phyloP scores from a whole-genome alignment of 1,140 invertebrate genomes.

The Bombyx mori region DNA sequence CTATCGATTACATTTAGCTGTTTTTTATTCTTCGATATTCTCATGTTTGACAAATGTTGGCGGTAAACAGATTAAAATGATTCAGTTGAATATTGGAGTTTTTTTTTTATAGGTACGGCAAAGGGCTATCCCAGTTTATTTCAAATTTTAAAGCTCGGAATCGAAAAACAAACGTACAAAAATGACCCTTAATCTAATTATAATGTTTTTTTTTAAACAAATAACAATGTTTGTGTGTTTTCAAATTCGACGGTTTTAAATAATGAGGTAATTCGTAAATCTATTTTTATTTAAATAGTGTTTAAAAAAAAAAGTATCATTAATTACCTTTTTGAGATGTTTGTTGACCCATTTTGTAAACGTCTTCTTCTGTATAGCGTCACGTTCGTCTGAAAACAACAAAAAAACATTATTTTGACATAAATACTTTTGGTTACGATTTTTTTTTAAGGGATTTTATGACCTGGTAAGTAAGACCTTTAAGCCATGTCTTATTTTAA shows the following conservation, averaged over 20 bases:
- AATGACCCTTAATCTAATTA: too few species aligned
- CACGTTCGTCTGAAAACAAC: constrained; percentile 90
- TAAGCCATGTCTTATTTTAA: neutral
- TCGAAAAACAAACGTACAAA: too few species aligned
- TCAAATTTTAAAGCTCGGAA: too few species aligned
- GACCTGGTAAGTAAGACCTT: too few species aligned
- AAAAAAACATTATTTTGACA: constrained; percentile 8
- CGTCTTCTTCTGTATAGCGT: constrained; percentile 99
- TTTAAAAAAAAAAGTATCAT: constrained; percentile 8
- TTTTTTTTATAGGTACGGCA: too few species aligned
- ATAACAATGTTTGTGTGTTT: neutral
- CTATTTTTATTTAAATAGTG: neutral
- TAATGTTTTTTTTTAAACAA: too few species aligned
- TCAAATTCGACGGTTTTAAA: neutral
- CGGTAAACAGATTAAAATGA: too few species aligned
- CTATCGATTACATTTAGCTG: too few species aligned
- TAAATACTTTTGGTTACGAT: neutral
- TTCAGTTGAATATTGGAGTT: too few species aligned
- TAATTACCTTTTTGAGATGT: constrained; percentile 97
- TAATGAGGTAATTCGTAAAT: neutral
- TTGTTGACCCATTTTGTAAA: constrained; percentile 99
- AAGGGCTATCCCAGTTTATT: too few species aligned
- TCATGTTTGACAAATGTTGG: too few species aligned
- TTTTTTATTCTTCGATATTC: too few species aligned
- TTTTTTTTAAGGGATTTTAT: neutral